Conservation (phyloP, 2,888 invertebrate species). For the Drosophila mayaguana region DNA sequence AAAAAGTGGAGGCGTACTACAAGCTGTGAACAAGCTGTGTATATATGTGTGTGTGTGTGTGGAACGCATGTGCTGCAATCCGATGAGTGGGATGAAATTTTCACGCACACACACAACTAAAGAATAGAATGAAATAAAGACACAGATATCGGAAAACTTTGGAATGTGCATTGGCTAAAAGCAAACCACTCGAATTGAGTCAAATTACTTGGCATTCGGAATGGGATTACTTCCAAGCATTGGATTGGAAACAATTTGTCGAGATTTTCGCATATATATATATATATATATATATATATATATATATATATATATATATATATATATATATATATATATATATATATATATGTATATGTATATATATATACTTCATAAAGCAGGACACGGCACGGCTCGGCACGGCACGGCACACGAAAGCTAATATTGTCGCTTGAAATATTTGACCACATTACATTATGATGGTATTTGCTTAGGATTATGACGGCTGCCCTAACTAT, state of each 20-base stretch:
- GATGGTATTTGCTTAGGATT: slow-evolving; percentile 32
- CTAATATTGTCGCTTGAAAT: slow-evolving; percentile 40
- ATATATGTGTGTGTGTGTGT: not conserved
- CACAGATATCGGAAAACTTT: slow-evolving; percentile 44
- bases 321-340: slow-evolving; percentile 5
- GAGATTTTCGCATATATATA: slow-evolving; percentile 40
- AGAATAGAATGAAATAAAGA: slow-evolving; percentile 6
- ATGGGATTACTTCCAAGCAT: slow-evolving; percentile 57
- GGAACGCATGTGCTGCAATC: slow-evolving; percentile 59
- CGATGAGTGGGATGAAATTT: slow-evolving; percentile 18
- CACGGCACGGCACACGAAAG: slow-evolving; percentile 7
- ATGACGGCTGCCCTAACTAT: slow-evolving; percentile 21
- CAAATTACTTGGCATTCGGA: slow-evolving; percentile 54
- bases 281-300: too few species aligned
- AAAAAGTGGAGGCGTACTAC: slow-evolving; percentile 31
- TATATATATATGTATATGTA: too few species aligned
- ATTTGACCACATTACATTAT: slow-evolving; percentile 33
- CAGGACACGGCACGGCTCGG: not conserved
- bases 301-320: not conserved
- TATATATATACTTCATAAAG: too few species aligned
- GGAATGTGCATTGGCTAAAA: slow-evolving; percentile 48
- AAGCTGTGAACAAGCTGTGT: slow-evolving; percentile 49
- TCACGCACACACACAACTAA: not conserved
- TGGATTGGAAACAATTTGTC: slow-evolving; percentile 57
- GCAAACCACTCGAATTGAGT: slow-evolving; percentile 54